Base-by-base conservation (phyloP, 2,888 invertebrate genomes). In the Sinohyriopsis cumingii region DNA sequence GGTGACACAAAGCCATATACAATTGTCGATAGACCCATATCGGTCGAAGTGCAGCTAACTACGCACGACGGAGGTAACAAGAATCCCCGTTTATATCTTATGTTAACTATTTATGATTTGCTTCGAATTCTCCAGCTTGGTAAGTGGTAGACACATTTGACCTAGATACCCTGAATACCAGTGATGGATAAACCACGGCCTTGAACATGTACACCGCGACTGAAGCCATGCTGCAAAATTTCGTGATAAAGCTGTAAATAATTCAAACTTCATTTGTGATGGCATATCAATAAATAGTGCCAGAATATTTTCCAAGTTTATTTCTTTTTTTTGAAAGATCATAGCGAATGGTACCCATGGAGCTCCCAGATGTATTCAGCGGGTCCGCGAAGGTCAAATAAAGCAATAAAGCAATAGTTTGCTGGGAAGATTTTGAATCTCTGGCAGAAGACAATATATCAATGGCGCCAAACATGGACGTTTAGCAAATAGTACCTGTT, bases 211-310 rank as follows among this genome's bases (percentile, higher is more conserved):
- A 73, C 4, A 73, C 19, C 19, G 69, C 76, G 60, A 76, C 76
- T 0, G 76, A 79, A 24, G 72, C 75, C 65, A 79, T 67, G 33
- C 71, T 67, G 4, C 75, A 71, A 59, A 63, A 73, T 19, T 76
- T 77, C 22, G 73, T 77, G 1, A 77, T 22, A 54, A 68, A 67
- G 45, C 79, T 74, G 60, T 79, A 76, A 9, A 69, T 53, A 33
- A 71, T 60, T 54, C 78, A 79, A 0, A 79, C 63, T 28, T 73
- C 67, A 63, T 59, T 60, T 4, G 63, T 25, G 24, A 25, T 19
- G 1, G 24, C 12, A 59, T 68, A 72, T 9, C 61, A 33, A 4
- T n/a, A 3, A 28, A 45, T 25, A 25, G 25, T 25, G 1, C 25
- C 25, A 25, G 25, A 25, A 25, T 25, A 25, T 25, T 25, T 25